A percentile compares a stretch with the other conserved stretches of the same genome.
These are phyloP conservation scores for Bombus cullumanus DNA, from an alignment of 1,140 invertebrate species.

Conservation along the genomic window DNA sequence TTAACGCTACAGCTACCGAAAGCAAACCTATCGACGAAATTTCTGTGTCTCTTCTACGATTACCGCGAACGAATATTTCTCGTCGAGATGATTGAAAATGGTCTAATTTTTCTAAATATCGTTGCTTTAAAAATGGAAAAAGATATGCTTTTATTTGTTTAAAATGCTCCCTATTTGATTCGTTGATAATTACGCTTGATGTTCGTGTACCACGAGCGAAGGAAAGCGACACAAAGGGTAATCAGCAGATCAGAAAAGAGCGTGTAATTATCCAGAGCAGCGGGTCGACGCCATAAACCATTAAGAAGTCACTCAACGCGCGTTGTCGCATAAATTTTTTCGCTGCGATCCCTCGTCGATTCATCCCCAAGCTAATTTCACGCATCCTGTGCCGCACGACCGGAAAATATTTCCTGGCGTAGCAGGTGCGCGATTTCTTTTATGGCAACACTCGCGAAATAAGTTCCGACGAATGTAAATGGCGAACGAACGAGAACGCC, in stretches of 20 bases:
- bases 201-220: background rate
- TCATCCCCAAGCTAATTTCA: conserved; percentile 14
- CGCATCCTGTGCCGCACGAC: background rate
- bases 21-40: background rate
- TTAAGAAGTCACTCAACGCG: background rate
- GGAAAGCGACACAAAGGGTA: background rate
- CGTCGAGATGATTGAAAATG: too few relatives aligned
- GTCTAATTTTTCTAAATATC: too few relatives aligned
- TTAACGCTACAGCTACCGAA: background rate
- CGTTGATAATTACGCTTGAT: background rate
- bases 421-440: conserved; percentile 31
- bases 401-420: conserved; percentile 18
- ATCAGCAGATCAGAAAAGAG: background rate
- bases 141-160: too few relatives aligned
- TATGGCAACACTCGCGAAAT: background rate
- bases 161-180: too few relatives aligned
- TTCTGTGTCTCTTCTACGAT: background rate
- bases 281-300: background rate
- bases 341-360: background rate
- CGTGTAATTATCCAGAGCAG: background rate
- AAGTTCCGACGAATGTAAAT: background rate
- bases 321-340: background rate
- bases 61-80: background rate
- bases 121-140: too few relatives aligned
- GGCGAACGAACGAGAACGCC: background rate